A percentile compares a stretch with the other conserved stretches of the same genome.
These are phyloP conservation scores for Oreochromis niloticus DNA, from an alignment of 2,113 vertebrate species.

Conservation along the genomic window DNA sequence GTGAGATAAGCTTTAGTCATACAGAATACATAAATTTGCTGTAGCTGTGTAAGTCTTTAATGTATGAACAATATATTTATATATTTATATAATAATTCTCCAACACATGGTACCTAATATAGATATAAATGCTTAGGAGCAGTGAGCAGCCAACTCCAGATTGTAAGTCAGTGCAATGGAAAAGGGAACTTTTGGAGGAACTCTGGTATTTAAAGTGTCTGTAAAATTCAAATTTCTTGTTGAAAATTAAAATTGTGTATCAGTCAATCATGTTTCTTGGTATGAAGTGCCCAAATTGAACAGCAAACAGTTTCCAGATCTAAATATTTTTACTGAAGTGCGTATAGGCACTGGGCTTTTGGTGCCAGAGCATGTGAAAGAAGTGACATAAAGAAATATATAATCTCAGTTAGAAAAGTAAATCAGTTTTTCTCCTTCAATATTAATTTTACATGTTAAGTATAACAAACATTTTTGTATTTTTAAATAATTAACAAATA, in stretches of 20 bases:
- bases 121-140: neutral
- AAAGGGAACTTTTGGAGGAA: neutral
- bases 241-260: neutral
- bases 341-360: rapidly evolving
- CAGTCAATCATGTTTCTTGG: neutral
- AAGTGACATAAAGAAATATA: neutral
- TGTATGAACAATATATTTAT: neutral
- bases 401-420: neutral
- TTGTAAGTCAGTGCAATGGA: neutral
- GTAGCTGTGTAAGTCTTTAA: neutral
- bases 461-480: neutral
- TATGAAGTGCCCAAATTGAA: neutral
- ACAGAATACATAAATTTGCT: neutral
- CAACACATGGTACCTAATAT: neutral
- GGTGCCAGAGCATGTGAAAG: neutral
- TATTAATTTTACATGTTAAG: neutral
- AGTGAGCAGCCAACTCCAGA: neutral
- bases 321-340: neutral
- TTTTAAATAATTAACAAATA: neutral
- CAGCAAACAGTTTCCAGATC: neutral
- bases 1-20: neutral
- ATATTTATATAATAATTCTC: neutral
- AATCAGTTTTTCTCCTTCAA: neutral
- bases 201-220: neutral
- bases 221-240: neutral